phyloP scores from a whole-genome alignment of 1,140 invertebrate species.

The Steinernema feltiae region DNA sequence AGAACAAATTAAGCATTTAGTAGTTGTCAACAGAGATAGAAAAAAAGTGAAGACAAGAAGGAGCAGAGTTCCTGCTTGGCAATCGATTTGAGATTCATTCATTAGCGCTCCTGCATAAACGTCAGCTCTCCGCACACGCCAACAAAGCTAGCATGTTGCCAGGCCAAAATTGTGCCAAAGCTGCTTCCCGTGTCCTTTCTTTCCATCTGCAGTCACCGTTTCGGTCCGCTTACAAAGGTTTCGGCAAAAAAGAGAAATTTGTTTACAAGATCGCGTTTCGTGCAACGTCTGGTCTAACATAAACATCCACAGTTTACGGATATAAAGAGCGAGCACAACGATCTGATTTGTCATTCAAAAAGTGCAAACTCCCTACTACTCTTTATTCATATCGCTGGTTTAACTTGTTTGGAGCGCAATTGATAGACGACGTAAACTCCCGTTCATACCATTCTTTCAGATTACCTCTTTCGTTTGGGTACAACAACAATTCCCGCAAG shows the following conservation, averaged over 20 bases:
- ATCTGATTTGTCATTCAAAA: slow-evolving; percentile 16
- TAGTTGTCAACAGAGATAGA: background rate
- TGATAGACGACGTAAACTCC: too few species aligned
- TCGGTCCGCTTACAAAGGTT: slow-evolving; percentile 2
- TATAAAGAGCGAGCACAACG: background rate
- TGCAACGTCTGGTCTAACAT: slow-evolving; percentile 11
- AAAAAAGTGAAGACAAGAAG: background rate
- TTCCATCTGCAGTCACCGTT: too few species aligned
- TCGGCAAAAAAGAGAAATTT: background rate
- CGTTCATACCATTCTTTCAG: slow-evolving; percentile 5
- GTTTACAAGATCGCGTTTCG: slow-evolving; percentile 6
- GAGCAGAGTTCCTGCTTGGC: background rate
- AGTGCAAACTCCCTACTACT: too few species aligned
- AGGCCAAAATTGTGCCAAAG: background rate
- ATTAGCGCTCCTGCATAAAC: slow-evolving; percentile 28
- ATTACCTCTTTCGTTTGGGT: slow-evolving; percentile 20
- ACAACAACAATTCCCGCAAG: background rate
- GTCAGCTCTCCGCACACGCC: too few species aligned
- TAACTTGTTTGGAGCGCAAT: too few species aligned
- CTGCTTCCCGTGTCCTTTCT: slow-evolving; percentile 7
- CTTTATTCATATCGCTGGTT: too few species aligned
- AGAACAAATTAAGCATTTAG: too few species aligned
- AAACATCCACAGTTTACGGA: background rate
- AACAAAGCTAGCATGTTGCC: too few species aligned
- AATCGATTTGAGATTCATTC: slow-evolving; percentile 24